phyloP scores from a whole-genome alignment of 1,140 invertebrate genomes.

The Drosophila athabasca region DNA sequence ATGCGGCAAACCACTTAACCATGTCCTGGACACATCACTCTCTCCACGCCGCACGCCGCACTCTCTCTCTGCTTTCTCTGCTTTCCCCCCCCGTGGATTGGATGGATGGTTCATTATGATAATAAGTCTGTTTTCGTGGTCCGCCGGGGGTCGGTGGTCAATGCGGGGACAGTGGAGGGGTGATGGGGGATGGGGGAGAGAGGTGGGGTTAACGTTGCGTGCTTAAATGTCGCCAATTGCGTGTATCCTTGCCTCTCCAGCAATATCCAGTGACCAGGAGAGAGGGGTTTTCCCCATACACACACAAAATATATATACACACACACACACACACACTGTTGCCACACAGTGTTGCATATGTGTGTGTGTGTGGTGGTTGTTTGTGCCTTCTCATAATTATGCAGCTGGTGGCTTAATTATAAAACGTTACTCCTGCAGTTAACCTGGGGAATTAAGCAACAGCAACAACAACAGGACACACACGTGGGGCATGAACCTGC shows the following conservation, averaged over 20 bases:
- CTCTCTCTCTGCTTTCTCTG: background rate
- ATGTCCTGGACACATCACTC: conserved; percentile 33
- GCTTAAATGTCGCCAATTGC: conserved; percentile 77
- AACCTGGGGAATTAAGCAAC: conserved; percentile 76
- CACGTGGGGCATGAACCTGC: conserved; percentile 3
- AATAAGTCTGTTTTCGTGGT: conserved; percentile 52
- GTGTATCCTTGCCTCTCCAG: conserved; percentile 56
- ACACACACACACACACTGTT: background rate
- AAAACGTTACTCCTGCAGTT: conserved; percentile 77
- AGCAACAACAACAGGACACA: conserved; percentile 27
- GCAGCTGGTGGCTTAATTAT: conserved; percentile 81
- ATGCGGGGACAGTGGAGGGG: conserved; percentile 16
- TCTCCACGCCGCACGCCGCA: background rate
- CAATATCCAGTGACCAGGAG: background rate
- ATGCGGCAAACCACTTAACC: conserved; percentile 70
- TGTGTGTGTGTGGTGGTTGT: conserved; percentile 32
- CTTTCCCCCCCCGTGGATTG: no score
- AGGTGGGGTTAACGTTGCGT: conserved; percentile 72
- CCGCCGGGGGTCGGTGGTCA: conserved; percentile 20
- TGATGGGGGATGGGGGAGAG: conserved; percentile 14
- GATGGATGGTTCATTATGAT: conserved; percentile 63
- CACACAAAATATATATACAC: conserved; percentile 6
- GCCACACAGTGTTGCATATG: conserved; percentile 30
- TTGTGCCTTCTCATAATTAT: conserved; percentile 68
- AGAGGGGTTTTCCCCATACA: conserved; percentile 15